Percentiles rank a stretch among this genome's conserved stretches.
phyloP scores from a whole-genome alignment of 2,888 invertebrate species.

The Lithophane semibrunnea region DNA sequence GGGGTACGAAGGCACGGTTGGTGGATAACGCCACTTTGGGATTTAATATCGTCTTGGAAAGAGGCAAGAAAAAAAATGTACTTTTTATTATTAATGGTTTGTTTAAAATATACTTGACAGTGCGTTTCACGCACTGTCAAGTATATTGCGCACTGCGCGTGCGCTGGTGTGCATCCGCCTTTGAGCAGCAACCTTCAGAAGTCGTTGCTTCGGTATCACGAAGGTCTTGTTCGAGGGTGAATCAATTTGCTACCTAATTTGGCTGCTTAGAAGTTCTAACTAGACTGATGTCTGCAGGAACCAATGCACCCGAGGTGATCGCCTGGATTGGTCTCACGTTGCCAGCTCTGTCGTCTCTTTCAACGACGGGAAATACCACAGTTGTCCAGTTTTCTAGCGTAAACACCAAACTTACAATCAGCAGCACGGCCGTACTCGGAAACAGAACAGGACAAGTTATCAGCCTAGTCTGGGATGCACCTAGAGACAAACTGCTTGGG shows the following conservation, averaged over 20 bases:
- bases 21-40: constrained; percentile 33
- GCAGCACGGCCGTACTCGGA: not conserved
- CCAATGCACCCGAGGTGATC: constrained; percentile 27
- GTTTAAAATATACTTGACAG: not conserved
- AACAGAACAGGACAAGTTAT: constrained; percentile 30
- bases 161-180: too few species aligned
- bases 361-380: not conserved
- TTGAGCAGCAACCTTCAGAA: not conserved
- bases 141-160: too few species aligned
- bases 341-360: not conserved
- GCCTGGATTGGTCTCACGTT: constrained; percentile 26
- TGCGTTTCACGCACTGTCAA: too few species aligned
- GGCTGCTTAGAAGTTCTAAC: not conserved
- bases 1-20: constrained; percentile 26
- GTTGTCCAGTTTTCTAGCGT: constrained; percentile 10
- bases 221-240: not conserved
- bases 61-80: constrained; percentile 36
- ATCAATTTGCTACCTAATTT: not conserved
- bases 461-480: constrained; percentile 35
- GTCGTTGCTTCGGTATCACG: not conserved
- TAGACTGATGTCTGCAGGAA: constrained; percentile 13
- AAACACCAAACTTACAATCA: constrained; percentile 13
- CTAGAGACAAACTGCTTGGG: not conserved
- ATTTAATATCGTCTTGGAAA: constrained; percentile 43
- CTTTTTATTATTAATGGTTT: not conserved